Conservation (phyloP, 1,140 invertebrate genomes). For the Brachystomella parvula region DNA sequence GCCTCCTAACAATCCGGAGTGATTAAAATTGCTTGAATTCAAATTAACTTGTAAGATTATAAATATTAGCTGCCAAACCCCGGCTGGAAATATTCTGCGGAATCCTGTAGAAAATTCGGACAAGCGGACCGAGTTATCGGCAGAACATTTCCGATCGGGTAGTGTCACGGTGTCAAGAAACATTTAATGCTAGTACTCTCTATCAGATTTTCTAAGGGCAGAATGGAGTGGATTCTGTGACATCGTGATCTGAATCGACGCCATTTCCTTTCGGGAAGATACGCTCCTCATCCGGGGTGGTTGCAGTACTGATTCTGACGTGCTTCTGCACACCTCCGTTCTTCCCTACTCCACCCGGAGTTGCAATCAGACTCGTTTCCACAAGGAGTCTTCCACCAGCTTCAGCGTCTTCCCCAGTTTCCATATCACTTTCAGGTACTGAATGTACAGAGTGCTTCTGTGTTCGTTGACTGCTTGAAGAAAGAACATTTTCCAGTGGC, state of each 20-base stretch:
- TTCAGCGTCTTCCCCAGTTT: background rate
- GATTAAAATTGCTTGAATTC: too few species aligned
- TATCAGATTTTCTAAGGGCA: too few species aligned
- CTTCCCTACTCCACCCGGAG: background rate
- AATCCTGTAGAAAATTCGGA: too few species aligned
- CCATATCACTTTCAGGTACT: background rate
- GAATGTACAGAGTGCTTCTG: background rate
- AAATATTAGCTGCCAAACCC: too few species aligned
- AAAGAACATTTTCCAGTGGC: background rate
- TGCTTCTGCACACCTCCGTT: background rate
- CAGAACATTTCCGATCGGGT: too few species aligned
- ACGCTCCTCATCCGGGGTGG: background rate
- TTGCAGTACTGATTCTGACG: background rate
- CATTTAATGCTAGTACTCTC: too few species aligned
- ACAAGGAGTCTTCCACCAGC: conserved; percentile 14
- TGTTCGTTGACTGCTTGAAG: too few species aligned
- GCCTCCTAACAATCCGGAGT: too few species aligned
- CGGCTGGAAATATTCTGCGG: too few species aligned
- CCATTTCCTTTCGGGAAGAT: background rate
- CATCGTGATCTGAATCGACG: conserved; percentile 10
- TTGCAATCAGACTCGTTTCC: conserved; percentile 29
- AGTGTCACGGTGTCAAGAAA: too few species aligned
- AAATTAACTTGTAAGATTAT: too few species aligned
- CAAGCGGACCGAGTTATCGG: too few species aligned
- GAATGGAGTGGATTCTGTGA: conserved; percentile 31